These are phyloP conservation scores for Cheilosia grossa DNA, from an alignment of 2,888 invertebrate species.

Conservation along the genomic window DNA sequence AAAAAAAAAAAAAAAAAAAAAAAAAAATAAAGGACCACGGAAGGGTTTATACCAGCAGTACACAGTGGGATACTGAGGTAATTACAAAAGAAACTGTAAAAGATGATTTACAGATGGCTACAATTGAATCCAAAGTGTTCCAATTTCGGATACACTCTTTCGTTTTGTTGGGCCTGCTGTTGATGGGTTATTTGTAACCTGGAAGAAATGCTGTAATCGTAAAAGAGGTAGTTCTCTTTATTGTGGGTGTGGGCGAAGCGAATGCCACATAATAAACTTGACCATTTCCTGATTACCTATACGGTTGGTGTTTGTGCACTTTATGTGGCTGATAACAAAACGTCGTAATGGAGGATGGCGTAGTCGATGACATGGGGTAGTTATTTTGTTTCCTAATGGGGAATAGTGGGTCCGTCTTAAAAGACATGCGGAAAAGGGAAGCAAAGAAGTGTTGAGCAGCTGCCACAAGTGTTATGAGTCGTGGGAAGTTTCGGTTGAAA, in stretches of 20 bases:
- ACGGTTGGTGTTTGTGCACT: background rate
- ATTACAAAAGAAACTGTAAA: conserved; percentile 37
- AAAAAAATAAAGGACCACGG: conserved; percentile 13
- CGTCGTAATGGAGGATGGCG: too few relatives aligned
- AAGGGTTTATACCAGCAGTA: conserved; percentile 37
- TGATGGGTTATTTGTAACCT: conserved; percentile 28
- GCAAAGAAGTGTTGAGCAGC: too few relatives aligned
- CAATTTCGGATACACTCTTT: background rate
- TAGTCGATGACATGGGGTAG: too few relatives aligned
- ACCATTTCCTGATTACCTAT: background rate
- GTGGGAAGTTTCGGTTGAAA: too few relatives aligned
- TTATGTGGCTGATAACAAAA: background rate
- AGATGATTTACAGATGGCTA: conserved; percentile 33
- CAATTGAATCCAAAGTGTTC: conserved; percentile 39
- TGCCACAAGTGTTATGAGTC: too few relatives aligned
- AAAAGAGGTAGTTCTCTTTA: background rate
- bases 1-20: background rate
- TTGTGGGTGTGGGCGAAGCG: background rate
- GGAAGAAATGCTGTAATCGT: conserved; percentile 10
- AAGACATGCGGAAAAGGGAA: too few relatives aligned
- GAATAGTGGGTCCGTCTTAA: too few relatives aligned
- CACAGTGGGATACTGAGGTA: conserved; percentile 35
- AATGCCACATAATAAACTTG: background rate
- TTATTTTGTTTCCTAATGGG: too few relatives aligned
- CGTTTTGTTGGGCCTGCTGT: conserved; percentile 15